Percentiles rank a stretch among this genome's conserved stretches.
Conservation (phyloP, 1,140 invertebrate species). For the Gerris buenoi region DNA sequence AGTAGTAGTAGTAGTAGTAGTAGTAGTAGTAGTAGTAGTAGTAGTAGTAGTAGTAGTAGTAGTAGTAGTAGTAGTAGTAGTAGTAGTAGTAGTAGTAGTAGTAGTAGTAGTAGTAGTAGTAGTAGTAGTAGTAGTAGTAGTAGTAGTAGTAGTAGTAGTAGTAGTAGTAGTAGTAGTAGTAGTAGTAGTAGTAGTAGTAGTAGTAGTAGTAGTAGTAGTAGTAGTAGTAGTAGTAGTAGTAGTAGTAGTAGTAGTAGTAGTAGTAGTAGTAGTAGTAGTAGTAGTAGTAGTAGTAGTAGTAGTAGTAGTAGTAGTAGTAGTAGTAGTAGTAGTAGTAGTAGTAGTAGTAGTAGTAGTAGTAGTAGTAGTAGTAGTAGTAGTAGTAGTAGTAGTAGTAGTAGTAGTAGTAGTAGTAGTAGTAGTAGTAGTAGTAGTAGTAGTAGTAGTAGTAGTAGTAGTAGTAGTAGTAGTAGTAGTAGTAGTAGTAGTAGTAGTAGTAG, state of each 20-base stretch:
- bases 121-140: slow-evolving; percentile 4
- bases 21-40: slow-evolving; percentile 2
- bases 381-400: neutral
- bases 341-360: neutral
- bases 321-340: slow-evolving; percentile 2
- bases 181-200: slow-evolving; percentile 3
- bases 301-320: slow-evolving; percentile 12
- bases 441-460: slow-evolving; percentile 12
- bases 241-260: slow-evolving; percentile 12
- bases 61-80: neutral
- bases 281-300: slow-evolving; percentile 12
- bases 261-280: slow-evolving; percentile 12
- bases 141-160: slow-evolving; percentile 7
- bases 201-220: slow-evolving; percentile 12
- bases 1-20: slow-evolving; percentile 9
- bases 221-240: slow-evolving; percentile 12
- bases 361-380: slow-evolving; percentile 2
- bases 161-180: slow-evolving; percentile 11
- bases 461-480: slow-evolving; percentile 12
- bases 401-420: slow-evolving; percentile 8
- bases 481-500: slow-evolving; percentile 5
- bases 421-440: slow-evolving; percentile 8
- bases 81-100: neutral
- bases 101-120: slow-evolving; percentile 6
- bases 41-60: neutral